phyloP scores from a whole-genome alignment of 2,797 vertebrate species.

The Rhynchotus rufescens region DNA sequence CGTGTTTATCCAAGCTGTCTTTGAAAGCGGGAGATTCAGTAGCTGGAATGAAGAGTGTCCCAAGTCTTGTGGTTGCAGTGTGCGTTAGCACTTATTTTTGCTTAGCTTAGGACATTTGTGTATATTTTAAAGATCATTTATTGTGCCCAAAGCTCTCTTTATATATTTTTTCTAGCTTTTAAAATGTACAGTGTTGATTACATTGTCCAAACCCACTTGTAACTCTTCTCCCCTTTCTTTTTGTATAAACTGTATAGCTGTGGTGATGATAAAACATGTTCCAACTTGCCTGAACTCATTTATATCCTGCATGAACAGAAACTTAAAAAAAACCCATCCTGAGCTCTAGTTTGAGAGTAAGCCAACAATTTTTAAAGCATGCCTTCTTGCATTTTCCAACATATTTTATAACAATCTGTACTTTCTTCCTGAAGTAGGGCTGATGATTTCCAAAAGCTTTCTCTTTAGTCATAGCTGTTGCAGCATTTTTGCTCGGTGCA shows the following conservation, averaged over 20 bases:
- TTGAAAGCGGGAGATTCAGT: background rate
- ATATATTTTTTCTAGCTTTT: background rate
- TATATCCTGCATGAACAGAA: constrained; percentile 17
- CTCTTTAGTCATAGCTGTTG: background rate
- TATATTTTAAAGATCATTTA: background rate
- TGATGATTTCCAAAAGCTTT: constrained; percentile 58
- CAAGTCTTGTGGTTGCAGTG: background rate
- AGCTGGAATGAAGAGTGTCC: background rate
- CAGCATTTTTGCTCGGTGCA: background rate
- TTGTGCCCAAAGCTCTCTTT: background rate
- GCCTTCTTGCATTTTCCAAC: constrained; percentile 47
- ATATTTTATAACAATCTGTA: constrained; percentile 22
- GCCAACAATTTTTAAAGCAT: constrained; percentile 31
- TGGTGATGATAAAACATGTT: background rate
- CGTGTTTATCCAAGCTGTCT: background rate
- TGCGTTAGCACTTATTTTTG: background rate
- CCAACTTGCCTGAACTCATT: constrained; percentile 5
- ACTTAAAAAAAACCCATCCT: background rate
- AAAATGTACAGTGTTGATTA: background rate
- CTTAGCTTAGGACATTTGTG: background rate
- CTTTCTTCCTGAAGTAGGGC: constrained; percentile 46
- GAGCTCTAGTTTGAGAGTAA: background rate
- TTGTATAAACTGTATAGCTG: background rate
- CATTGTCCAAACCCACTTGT: background rate
- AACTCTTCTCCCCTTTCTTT: background rate